Conservation (phyloP, 2,113 vertebrate genomes). For the Nestor notabilis region DNA sequence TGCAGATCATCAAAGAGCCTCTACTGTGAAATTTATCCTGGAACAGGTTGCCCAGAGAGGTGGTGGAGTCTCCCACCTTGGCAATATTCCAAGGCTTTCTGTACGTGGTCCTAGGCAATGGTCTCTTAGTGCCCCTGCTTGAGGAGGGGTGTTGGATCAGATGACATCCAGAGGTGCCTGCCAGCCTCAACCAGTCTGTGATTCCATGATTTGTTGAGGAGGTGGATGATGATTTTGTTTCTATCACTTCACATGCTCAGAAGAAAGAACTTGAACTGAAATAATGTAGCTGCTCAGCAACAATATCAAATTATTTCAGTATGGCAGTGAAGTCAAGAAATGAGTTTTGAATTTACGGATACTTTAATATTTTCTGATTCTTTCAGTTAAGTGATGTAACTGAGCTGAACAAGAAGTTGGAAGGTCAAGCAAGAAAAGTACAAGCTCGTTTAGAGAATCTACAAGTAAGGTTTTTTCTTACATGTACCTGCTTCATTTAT, state of each 20-base stretch:
- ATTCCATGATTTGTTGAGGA: not conserved
- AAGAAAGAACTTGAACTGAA: not conserved
- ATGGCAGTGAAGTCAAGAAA: not conserved
- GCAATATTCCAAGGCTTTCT: not conserved
- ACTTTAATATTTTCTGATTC: conserved; percentile 9
- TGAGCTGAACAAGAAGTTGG: conserved; percentile 84
- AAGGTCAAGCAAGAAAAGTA: conserved; percentile 80
- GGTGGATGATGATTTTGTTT: not conserved
- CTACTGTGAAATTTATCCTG: not conserved
- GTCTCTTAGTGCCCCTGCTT: not conserved
- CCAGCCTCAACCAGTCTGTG: not conserved
- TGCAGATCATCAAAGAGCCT: not conserved
- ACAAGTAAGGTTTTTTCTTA: conserved; percentile 75
- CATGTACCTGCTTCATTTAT: not conserved
- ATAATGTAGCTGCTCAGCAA: not conserved
- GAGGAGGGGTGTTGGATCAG: not conserved
- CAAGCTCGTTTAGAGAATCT: conserved; percentile 90
- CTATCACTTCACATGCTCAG: not conserved
- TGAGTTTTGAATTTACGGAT: not conserved
- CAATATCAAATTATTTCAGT: not conserved
- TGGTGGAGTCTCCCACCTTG: not conserved
- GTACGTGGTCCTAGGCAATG: not conserved
- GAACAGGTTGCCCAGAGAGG: not conserved
- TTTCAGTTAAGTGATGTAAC: conserved; percentile 82
- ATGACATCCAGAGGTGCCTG: not conserved